Base-by-base conservation (phyloP, 2,797 vertebrate species). In the Parotocinclus haroldoi region DNA sequence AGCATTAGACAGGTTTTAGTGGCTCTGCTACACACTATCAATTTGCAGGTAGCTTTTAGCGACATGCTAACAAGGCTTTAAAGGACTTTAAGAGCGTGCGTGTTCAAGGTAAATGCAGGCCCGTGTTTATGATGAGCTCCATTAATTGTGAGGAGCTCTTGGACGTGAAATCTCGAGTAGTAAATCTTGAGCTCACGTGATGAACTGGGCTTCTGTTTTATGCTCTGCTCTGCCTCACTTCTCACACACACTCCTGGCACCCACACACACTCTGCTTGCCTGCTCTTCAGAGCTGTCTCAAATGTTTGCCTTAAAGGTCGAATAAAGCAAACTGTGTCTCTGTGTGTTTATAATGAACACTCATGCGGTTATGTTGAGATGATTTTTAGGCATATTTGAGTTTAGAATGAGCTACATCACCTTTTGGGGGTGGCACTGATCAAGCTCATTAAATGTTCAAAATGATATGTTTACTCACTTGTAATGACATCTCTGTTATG, bases 111-210 rank as follows among this genome's bases (percentile, higher is more conserved):
- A 72, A 84, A 81, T 75, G 79, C 69, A 79, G 58, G 27, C 63
- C 59, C 52, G 63, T 81, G 44, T 83, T 83, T 63, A 78, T 56
- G 68, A 74, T 70, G 68, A 68, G 64, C 71, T 66, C 51, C 69
- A 59, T 78, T 80, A 75, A 72, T 77, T 86, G 67, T 18, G 58
- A 66, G 62, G 50, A 42, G 58, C 64, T 66, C 64, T 68, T 69
- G 53, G 48, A 61, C 49, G 40, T 72, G 44, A 64, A 73, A 71
- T 16, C 16, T 62, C 40, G 39, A 10, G 62, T 66, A 71, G 69
- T 80, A 72, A 76, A 79, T 80, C 55, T 63, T 3, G 1, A 13
- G 13, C 17, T 66, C 45, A 68, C 16, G 37, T 68, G 63, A 51
- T 60, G 59, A 56, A 66, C 58, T 10, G 10, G 60, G 75, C 73